A percentile compares a stretch with the other conserved stretches of the same genome.
phyloP scores from a whole-genome alignment of 2,797 vertebrate genomes.

The Telmatherina bonti region DNA sequence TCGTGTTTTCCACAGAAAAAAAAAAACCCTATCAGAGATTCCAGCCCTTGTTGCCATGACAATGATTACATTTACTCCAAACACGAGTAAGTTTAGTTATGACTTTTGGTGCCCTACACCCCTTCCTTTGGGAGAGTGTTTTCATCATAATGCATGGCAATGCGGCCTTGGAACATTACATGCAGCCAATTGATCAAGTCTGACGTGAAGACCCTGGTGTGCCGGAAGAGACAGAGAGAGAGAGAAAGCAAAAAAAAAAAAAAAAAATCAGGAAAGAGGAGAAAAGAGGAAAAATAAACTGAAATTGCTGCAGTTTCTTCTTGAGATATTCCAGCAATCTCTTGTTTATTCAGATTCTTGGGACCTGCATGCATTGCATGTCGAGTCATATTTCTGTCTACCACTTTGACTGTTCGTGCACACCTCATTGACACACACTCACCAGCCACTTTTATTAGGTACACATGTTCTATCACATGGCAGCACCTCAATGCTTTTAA shows the following conservation, averaged over 20 bases:
- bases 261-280: constrained; percentile 6
- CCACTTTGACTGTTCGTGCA: background rate
- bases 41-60: constrained; percentile 78
- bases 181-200: constrained; percentile 54
- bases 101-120: constrained; percentile 58
- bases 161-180: constrained; percentile 50
- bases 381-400: constrained; percentile 8
- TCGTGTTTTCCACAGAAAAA: constrained; percentile 72
- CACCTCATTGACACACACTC: constrained; percentile 1
- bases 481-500: too few relatives aligned
- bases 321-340: constrained; percentile 18
- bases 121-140: constrained; percentile 44
- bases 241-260: constrained; percentile 9
- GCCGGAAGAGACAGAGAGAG: constrained; percentile 1
- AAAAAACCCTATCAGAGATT: constrained; percentile 76
- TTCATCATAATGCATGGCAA: constrained; percentile 58
- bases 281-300: constrained; percentile 9
- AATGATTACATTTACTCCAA: constrained; percentile 78
- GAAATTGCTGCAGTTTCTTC: background rate
- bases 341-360: background rate
- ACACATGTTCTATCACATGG: background rate
- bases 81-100: constrained; percentile 65
- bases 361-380: background rate
- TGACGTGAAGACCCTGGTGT: constrained; percentile 48
- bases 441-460: background rate